These are phyloP conservation scores for Agrenia bidenticulata DNA, from an alignment of 2,888 invertebrate genomes.

Conservation along the genomic window DNA sequence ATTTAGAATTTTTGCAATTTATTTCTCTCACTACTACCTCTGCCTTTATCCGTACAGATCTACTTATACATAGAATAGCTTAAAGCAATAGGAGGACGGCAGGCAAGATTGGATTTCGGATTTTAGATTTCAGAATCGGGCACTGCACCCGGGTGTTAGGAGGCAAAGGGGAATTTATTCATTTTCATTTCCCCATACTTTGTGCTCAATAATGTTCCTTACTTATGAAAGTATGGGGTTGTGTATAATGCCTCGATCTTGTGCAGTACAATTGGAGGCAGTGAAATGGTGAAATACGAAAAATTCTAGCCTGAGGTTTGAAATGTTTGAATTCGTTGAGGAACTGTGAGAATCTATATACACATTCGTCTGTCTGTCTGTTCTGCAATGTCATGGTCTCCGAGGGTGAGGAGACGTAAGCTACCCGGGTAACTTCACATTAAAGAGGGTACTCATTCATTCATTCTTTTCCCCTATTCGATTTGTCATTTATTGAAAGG, in stretches of 20 bases:
- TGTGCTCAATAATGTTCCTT: constrained; percentile 32
- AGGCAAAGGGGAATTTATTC: constrained; percentile 43
- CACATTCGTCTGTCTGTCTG: too few relatives aligned
- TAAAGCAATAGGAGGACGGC: constrained; percentile 17
- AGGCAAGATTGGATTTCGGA: constrained; percentile 9
- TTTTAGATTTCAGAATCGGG: not conserved
- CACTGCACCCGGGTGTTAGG: constrained; percentile 9
- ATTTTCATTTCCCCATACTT: constrained; percentile 48
- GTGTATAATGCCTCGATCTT: not conserved
- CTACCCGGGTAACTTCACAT: constrained; percentile 9
- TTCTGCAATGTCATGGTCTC: not conserved
- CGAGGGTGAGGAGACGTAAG: constrained; percentile 6
- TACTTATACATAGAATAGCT: not conserved
- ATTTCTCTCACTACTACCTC: constrained; percentile 29
- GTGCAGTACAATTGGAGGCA: not conserved
- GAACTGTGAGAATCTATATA: too few relatives aligned
- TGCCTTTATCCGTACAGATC: not conserved
- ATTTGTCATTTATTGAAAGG: constrained; percentile 53
- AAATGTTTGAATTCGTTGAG: too few relatives aligned
- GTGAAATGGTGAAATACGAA: not conserved
- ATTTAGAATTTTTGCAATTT: constrained; percentile 38
- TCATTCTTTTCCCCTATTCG: constrained; percentile 35
- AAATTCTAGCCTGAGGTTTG: too few relatives aligned
- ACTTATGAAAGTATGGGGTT: not conserved
- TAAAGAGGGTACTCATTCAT: constrained; percentile 31